Conservation (phyloP, 2,888 invertebrate genomes). For the Apamea anceps region DNA sequence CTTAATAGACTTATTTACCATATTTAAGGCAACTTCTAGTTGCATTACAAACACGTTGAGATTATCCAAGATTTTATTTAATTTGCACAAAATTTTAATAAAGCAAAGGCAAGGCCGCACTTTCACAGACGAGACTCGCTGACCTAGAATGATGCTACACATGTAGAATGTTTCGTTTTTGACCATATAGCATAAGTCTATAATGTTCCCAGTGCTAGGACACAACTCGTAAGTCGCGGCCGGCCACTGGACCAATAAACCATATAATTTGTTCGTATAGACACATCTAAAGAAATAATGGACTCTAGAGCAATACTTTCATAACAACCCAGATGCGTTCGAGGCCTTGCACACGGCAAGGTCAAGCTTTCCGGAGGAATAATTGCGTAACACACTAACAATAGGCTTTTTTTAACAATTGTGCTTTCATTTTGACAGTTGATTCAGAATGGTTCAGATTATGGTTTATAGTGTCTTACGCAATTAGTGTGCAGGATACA, state of each 20-base stretch:
- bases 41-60: conserved; percentile 15
- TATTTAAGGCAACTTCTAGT: neutral
- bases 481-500: too few relatives aligned
- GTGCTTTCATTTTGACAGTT: too few relatives aligned
- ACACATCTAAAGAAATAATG: neutral
- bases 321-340: neutral
- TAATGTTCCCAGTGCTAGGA: neutral
- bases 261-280: too few relatives aligned
- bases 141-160: conserved; percentile 53
- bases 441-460: too few relatives aligned
- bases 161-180: conserved; percentile 19
- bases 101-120: conserved; percentile 54
- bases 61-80: conserved; percentile 37
- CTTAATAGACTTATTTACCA: conserved; percentile 26
- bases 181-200: neutral
- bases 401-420: too few relatives aligned
- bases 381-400: too few relatives aligned
- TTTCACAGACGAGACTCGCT: conserved; percentile 55
- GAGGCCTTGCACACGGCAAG: neutral
- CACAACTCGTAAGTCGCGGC: too few relatives aligned
- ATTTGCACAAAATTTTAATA: conserved; percentile 54
- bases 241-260: too few relatives aligned
- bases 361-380: too few relatives aligned
- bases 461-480: too few relatives aligned
- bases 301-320: neutral